Evolutionary conservation across 1,140 invertebrate genomes (phyloP), one percentile per base, ranked within the genome.

Genomic region (Cyrtorhinus lividipennis): DNA sequence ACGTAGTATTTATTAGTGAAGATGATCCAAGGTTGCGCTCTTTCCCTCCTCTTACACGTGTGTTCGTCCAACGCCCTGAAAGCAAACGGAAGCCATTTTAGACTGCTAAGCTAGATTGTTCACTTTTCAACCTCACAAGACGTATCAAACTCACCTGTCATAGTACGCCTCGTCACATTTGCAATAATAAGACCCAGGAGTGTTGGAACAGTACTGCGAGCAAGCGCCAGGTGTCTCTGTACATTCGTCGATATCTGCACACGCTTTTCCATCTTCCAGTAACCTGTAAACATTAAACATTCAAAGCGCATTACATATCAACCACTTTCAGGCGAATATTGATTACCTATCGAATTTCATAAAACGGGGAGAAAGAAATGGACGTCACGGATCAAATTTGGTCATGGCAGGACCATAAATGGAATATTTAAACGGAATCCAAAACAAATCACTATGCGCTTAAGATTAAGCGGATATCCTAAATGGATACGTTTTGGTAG

Each of bases 1-100:
- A 98, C 85, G 71, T 99, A 99, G 72, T 98, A 98, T 70, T 97
- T 95, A 70, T 99, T 99, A 5, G 92, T 95, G 70, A 98, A 97
- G 48, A 99, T 81, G 15, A 99, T 73, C 91, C 92, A 98, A 0
- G 96, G 94, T 45, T 77, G 1, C n/a, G 81, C 85, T 30, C 78
- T 78, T 66, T 95, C 91, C 65, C 84, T 85, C 56, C 92, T 79
- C 73, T 97, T 96, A 72, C 94, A 97, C 0, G 87, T 91, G 30
- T 87, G 84, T 68, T 90, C 88, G 71, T 98, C 92, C 1, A 79
- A 53, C 44, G 64, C 66, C 56, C 66, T 64, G 24, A 23, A 62
- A 58, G 45, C 56, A 20, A n/a, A n/a, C n/a, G n/a, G n/a, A n/a
- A n/a, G n/a, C n/a, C 44, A 27, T 57, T 56, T 38, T n/a, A 61